Percentiles rank a stretch among this genome's conserved stretches.
These are phyloP conservation scores for Galagoides demidoff DNA, from an alignment of 2,797 vertebrate species.

Conservation along the genomic window DNA sequence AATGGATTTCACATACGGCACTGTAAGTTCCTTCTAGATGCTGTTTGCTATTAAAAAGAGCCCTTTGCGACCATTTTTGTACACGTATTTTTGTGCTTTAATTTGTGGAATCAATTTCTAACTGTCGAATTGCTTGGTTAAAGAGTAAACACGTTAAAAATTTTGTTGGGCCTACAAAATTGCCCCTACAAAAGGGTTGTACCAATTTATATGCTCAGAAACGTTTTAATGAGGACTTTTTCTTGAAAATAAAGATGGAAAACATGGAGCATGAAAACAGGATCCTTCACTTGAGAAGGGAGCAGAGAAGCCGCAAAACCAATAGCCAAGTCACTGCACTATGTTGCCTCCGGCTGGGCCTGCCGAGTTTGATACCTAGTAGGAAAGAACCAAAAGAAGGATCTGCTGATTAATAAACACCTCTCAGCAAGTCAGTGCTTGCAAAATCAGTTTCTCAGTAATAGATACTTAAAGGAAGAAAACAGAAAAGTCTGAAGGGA, in stretches of 20 bases:
- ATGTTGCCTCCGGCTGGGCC: neutral
- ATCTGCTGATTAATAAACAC: neutral
- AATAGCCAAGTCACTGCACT: neutral
- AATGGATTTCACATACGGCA: neutral
- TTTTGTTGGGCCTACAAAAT: neutral
- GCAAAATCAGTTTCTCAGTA: neutral
- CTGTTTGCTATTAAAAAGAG: neutral
- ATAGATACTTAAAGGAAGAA: neutral
- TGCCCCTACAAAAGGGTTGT: neutral
- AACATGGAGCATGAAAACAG: neutral
- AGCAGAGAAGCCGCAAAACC: neutral
- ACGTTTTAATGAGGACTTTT: neutral
- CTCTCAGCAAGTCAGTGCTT: neutral
- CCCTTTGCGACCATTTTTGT: neutral
- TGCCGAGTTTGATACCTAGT: neutral
- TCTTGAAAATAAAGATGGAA: slow-evolving; percentile 14
- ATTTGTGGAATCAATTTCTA: neutral
- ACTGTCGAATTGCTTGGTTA: neutral
- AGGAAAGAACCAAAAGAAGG: neutral
- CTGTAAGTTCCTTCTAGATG: neutral
- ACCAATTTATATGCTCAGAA: neutral
- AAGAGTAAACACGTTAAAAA: neutral
- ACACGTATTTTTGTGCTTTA: neutral
- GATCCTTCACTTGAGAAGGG: rapidly evolving
- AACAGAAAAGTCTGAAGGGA: neutral